Evolutionary conservation across 1,140 invertebrate species (phyloP).

Genomic region (Cylas formicarius): DNA sequence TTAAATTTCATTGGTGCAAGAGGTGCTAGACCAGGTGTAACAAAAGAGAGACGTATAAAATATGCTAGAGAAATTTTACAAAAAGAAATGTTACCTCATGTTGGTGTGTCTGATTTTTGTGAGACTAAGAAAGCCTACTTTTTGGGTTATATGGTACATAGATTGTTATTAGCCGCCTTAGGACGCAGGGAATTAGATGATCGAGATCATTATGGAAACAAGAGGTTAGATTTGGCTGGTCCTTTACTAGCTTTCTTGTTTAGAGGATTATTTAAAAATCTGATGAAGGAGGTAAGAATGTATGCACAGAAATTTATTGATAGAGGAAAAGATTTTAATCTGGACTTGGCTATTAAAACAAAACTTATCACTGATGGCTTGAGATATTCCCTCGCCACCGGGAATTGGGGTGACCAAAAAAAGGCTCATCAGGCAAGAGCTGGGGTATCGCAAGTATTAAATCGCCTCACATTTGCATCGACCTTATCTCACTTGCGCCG

Average conservation of each 20-base stretch:
- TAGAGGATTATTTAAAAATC: conserved; percentile 86
- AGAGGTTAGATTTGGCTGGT: conserved; percentile 93
- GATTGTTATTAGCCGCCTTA: conserved; percentile 86
- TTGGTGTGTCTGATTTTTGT: conserved; percentile 97
- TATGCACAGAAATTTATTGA: conserved; percentile 99
- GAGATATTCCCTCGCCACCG: conserved; percentile 94
- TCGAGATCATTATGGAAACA: conserved; percentile 99
- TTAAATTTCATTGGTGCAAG: conserved; percentile 96
- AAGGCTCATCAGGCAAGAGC: conserved; percentile 84
- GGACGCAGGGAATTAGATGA: conserved; percentile 94
- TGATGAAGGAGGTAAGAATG: conserved; percentile 93
- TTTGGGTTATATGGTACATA: conserved; percentile 97
- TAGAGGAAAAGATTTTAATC: conserved; percentile 94
- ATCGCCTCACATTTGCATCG: conserved; percentile 94
- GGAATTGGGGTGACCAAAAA: conserved; percentile 99
- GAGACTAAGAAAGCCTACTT: conserved; percentile 99
- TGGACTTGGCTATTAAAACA: conserved; percentile 95
- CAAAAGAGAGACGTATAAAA: conserved; percentile 97
- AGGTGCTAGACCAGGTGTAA: conserved; percentile 94
- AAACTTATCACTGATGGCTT: conserved; percentile 98
- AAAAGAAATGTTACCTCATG: conserved; percentile 99
- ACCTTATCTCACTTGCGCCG: conserved; percentile 94
- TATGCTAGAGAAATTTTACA: conserved; percentile 98
- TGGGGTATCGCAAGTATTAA: conserved; percentile 76
- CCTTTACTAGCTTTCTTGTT: conserved; percentile 94